Percentiles rank a stretch among this genome's conserved stretches.
Conservation (phyloP, 2,888 invertebrate genomes). For the Ganaspis brasiliensis region DNA sequence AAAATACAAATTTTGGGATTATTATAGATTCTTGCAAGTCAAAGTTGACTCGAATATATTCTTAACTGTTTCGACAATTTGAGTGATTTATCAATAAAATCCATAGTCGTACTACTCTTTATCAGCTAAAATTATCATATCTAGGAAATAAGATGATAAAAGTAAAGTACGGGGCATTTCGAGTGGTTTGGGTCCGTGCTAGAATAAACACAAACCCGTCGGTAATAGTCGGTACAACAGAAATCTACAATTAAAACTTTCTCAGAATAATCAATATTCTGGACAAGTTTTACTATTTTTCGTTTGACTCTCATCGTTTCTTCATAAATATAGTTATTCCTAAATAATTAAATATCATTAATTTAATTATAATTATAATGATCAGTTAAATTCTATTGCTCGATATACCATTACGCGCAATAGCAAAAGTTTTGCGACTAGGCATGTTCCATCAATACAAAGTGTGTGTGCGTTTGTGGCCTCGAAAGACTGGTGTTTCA, state of each 20-base stretch:
- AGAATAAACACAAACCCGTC: not conserved
- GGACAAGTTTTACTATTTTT: not conserved
- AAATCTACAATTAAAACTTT: not conserved
- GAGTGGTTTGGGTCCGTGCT: not conserved
- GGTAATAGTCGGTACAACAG: constrained; percentile 8
- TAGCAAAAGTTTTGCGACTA: constrained; percentile 25
- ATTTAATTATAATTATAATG: not conserved
- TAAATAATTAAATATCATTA: not conserved
- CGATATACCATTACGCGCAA: not conserved
- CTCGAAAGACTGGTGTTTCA: constrained; percentile 30
- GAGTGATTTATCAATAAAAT: constrained; percentile 1
- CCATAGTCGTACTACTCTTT: not conserved
- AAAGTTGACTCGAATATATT: not conserved
- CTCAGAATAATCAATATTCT: not conserved
- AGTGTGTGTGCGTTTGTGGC: constrained; percentile 25
- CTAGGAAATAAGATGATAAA: constrained; percentile 1
- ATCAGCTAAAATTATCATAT: not conserved
- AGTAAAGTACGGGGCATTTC: not conserved
- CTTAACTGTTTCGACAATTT: not conserved
- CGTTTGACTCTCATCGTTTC: not conserved
- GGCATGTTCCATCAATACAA: constrained; percentile 13
- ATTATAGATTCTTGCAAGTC: not conserved
- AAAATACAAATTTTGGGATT: not conserved
- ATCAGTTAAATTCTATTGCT: not conserved
- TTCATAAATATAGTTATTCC: not conserved